Conservation (phyloP, 1,140 invertebrate genomes). For the Ctenoplectra terminalis region DNA sequence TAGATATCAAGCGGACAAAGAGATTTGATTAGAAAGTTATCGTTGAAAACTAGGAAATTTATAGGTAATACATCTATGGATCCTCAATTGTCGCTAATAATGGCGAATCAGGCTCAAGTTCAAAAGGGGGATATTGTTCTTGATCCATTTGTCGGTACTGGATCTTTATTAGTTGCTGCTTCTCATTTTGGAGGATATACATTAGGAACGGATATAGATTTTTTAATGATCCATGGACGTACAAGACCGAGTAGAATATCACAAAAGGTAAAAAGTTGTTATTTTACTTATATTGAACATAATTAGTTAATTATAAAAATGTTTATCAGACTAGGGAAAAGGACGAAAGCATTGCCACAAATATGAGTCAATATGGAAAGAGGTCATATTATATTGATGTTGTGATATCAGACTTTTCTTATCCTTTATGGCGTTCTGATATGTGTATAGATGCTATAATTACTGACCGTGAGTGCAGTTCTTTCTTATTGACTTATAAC, state of each 20-base stretch:
- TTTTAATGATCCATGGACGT: conserved; percentile 94
- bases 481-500: conserved; percentile 2
- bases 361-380: conserved; percentile 94
- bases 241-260: conserved; percentile 90
- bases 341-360: conserved; percentile 93
- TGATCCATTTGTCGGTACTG: conserved; percentile 98
- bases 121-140: conserved; percentile 89
- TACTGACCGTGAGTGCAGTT: conserved; percentile 93
- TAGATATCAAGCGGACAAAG: conserved; percentile 92
- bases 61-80: conserved; percentile 99
- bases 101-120: conserved; percentile 96
- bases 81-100: conserved; percentile 94
- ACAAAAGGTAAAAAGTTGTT: conserved; percentile 84
- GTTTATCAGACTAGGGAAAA: conserved; percentile 85
- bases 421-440: conserved; percentile 89
- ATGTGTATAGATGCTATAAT: conserved; percentile 93
- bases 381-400: conserved; percentile 92
- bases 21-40: conserved; percentile 90
- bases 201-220: conserved; percentile 96
- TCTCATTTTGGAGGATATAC: conserved; percentile 96
- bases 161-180: conserved; percentile 94
- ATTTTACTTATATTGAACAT: conserved; percentile 1
- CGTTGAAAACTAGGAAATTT: conserved; percentile 95
- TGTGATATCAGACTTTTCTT: conserved; percentile 94
- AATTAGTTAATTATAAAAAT: conserved; percentile 15